Base-by-base conservation (phyloP, 2,888 invertebrate genomes). In the Parnassius mnemosyne region DNA sequence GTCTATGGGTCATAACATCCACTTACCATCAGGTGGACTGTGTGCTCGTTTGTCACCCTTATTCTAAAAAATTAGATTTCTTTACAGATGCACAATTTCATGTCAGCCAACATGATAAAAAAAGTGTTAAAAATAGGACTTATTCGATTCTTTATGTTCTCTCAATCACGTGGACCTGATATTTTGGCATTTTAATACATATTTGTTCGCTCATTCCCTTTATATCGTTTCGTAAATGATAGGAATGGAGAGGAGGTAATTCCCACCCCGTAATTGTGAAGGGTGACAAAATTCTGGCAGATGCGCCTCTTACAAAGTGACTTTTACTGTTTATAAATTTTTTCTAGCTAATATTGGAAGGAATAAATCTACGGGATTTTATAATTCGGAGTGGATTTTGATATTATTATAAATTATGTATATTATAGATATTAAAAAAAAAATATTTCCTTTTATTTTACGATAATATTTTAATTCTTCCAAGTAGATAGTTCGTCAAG, bases 321-420 rank as follows among this genome's bases (percentile, higher is more conserved):
- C 16, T 49, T 49, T 49, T 49, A 49, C 49, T 54, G 56, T 47
- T 46, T 49, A 56, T 56, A 56, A 49, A 20, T 56, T 56, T 46
- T 54, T 9, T 20, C 16, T 10, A 13, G 3, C 43, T 54, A n/a
- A 54, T 54, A 43, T 54, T 44, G 54, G 42, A 54, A 54, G 2
- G 44, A 9, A 20, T 20, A 54, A 44, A 20, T 9, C 54, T 9
- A 10, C 49, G n/a, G 49, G 16, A 13, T 54, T 54, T 54, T 47
- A 46, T 47, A 47, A 46, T 56, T 25, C 16, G 11, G 11, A 56
- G 20, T 34, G 34, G n/a, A 56, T 25, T 43, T 47, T 9, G 49
- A 10, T n/a, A 49, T 34, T 20, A 46, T 49, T 13, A 9, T 5
- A 47, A 16, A 47, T 25, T 47, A 47, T 47, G 7, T 13, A 47